A percentile compares a stretch with the other conserved stretches of the same genome.
These are phyloP conservation scores for Cariama cristata DNA, from an alignment of 2,113 vertebrate species.

Conservation along the genomic window DNA sequence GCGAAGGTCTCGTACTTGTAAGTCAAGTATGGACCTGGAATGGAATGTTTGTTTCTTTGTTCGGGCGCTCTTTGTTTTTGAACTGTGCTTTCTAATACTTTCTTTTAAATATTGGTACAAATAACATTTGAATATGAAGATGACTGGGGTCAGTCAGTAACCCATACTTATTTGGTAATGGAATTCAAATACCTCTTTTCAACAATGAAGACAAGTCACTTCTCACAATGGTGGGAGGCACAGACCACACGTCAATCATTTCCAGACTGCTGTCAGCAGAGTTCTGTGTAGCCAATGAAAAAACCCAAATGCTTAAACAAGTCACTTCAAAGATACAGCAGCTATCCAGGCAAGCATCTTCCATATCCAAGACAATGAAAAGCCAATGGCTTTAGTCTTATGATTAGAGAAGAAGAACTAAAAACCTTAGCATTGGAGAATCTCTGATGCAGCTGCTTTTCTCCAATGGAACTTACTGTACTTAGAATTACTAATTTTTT, in stretches of 20 bases:
- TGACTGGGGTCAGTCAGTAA: background rate
- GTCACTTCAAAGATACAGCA: background rate
- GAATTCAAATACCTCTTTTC: background rate
- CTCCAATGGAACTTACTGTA: background rate
- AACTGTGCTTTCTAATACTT: background rate
- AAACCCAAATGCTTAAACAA: background rate
- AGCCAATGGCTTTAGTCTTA: background rate
- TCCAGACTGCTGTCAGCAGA: background rate
- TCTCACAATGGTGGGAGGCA: accelerated
- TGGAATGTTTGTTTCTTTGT: background rate
- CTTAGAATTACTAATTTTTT: background rate
- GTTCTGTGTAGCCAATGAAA: background rate
- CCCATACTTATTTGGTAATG: background rate
- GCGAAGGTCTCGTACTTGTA: background rate
- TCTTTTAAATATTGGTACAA: background rate
- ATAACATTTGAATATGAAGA: background rate
- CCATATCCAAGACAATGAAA: accelerated
- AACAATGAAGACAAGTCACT: background rate
- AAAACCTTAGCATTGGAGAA: background rate
- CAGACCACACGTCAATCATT: background rate
- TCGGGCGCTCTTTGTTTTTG: background rate
- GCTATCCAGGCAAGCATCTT: constrained; percentile 9
- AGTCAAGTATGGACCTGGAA: background rate
- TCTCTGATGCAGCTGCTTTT: constrained; percentile 20
- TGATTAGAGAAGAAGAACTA: background rate